Evolutionary conservation across 2,113 vertebrate genomes (phyloP).

Genomic region (Scalopus aquaticus): DNA sequence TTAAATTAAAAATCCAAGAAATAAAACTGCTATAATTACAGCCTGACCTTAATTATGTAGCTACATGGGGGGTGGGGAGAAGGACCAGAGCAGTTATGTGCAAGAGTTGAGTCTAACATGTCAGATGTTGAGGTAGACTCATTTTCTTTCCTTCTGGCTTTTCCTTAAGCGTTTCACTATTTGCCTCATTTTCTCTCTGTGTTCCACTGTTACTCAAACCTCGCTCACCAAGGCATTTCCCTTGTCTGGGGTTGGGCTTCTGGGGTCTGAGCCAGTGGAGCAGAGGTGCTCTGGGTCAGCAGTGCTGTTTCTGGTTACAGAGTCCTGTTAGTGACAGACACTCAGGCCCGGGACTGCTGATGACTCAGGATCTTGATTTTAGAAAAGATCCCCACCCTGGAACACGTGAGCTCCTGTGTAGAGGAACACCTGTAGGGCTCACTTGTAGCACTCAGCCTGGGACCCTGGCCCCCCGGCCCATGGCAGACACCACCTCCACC

Average conservation of each 20-base stretch:
- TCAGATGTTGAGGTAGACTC: neutral
- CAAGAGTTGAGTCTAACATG: neutral
- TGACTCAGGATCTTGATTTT: neutral
- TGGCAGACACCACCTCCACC: neutral
- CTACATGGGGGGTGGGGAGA: fast-evolving
- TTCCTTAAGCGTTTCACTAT: neutral
- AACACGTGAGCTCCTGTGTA: neutral
- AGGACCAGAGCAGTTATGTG: neutral
- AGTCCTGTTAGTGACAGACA: neutral
- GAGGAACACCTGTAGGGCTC: neutral
- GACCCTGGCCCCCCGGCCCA: neutral
- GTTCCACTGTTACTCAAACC: neutral
- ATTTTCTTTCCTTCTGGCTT: neutral
- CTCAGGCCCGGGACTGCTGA: neutral
- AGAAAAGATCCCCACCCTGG: neutral
- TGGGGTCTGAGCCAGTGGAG: neutral
- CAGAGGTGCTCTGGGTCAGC: neutral
- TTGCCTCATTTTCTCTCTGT: neutral
- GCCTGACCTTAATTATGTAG: neutral
- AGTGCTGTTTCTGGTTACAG: neutral
- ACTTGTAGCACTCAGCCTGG: neutral
- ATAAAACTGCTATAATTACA: neutral
- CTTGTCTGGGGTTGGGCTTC: neutral
- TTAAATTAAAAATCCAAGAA: neutral
- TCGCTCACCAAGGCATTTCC: neutral